Percentiles rank a stretch among this genome's conserved stretches.
Evolutionary conservation across 2,113 vertebrate species (phyloP).

Genomic region (Ceyx margarethae): DNA sequence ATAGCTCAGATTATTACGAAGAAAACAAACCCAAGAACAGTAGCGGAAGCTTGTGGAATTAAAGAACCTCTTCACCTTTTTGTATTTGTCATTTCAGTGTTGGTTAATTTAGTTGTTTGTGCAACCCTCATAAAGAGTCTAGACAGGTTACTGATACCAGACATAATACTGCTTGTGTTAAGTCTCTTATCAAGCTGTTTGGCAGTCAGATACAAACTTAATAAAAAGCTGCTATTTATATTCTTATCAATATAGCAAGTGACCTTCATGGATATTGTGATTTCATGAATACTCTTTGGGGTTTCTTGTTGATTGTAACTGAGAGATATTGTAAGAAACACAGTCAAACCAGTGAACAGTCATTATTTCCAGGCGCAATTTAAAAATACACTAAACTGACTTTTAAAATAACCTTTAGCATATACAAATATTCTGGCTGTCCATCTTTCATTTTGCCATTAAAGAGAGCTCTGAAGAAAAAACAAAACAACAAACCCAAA

Average conservation of each 20-base stretch:
- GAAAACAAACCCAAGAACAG: neutral
- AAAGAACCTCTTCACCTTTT: neutral
- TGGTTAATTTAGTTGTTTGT: constrained; percentile 30
- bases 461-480: neutral
- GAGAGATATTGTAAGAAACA: neutral
- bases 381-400: neutral
- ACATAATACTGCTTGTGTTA: constrained; percentile 48
- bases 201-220: constrained; percentile 20
- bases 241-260: constrained; percentile 31
- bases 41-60: neutral
- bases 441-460: neutral
- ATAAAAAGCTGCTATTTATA: constrained; percentile 47
- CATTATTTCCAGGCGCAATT: neutral
- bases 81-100: neutral
- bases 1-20: neutral
- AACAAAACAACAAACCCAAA: neutral
- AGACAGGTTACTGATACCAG: constrained; percentile 57
- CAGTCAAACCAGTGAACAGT: neutral
- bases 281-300: constrained; percentile 13
- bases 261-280: constrained; percentile 45
- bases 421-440: neutral
- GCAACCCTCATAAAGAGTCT: constrained; percentile 43
- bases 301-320: constrained; percentile 16
- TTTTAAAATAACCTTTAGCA: neutral
- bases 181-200: constrained; percentile 43